Evolutionary conservation across 2,797 vertebrate species (phyloP).

Genomic region (Paedocypris micromegethes): DNA sequence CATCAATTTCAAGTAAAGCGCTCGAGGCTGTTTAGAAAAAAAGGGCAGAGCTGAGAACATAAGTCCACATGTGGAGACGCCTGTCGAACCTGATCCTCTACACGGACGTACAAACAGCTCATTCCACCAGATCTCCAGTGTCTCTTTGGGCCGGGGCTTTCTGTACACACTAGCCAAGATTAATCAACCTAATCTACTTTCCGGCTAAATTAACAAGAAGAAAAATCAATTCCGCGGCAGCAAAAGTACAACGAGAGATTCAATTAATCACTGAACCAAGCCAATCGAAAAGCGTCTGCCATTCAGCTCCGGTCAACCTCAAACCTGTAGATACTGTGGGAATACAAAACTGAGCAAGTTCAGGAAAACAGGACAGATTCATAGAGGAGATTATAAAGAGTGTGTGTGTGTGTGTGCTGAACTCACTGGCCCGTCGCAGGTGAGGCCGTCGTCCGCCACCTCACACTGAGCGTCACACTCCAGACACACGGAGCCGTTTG

Average conservation of each 20-base stretch:
- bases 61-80: conserved; percentile 5
- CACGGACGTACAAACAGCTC: conserved; percentile 13
- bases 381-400: too few relatives aligned
- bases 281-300: conserved; percentile 39
- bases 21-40: conserved; percentile 32
- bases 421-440: conserved; percentile 88
- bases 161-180: conserved; percentile 31
- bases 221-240: conserved; percentile 54
- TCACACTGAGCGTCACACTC: conserved; percentile 94
- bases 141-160: conserved; percentile 16
- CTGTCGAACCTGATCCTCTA: conserved; percentile 17
- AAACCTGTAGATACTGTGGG: conserved; percentile 20
- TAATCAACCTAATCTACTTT: conserved; percentile 47
- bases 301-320: conserved; percentile 3
- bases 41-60: conserved; percentile 9
- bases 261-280: conserved; percentile 54
- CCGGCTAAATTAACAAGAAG: conserved; percentile 52
- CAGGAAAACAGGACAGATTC: too few relatives aligned
- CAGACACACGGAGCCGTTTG: conserved; percentile 85
- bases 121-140: conserved; percentile 10
- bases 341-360: conserved; percentile 1
- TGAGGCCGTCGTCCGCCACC: conserved; percentile 81
- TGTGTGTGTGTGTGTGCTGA: background rate
- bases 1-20: conserved; percentile 33
- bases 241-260: conserved; percentile 51